phyloP scores from a whole-genome alignment of 2,888 invertebrate species.

The Cryptocheilus praepositus region DNA sequence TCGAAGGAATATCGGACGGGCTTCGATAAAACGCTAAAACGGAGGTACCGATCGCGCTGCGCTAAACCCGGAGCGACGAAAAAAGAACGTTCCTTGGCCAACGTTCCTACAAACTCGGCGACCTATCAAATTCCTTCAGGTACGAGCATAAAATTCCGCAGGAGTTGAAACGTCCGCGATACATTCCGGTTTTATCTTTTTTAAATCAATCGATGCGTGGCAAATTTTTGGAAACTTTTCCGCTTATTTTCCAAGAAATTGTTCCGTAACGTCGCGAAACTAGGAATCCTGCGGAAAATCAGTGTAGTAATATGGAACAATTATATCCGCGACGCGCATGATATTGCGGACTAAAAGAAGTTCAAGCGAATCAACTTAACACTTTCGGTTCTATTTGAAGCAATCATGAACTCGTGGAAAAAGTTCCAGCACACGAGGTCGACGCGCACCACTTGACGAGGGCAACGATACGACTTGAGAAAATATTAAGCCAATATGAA shows the following conservation, averaged over 20 bases:
- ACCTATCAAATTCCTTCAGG: conserved; percentile 48
- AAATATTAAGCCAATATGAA: conserved; percentile 52
- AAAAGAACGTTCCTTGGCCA: conserved; percentile 34
- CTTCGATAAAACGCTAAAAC: conserved; percentile 50
- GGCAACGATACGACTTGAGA: conserved; percentile 23
- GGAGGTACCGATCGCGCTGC: conserved; percentile 23
- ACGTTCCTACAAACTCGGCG: conserved; percentile 41
- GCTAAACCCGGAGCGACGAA: conserved; percentile 16
- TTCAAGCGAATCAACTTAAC: conserved; percentile 7
- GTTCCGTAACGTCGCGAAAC: no score
- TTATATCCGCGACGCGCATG: no score
- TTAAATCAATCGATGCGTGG: conserved; percentile 3
- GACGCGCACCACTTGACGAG: neutral
- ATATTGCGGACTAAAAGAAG: neutral
- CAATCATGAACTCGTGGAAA: neutral
- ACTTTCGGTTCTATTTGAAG: neutral
- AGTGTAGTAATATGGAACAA: no score
- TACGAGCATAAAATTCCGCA: conserved; percentile 46
- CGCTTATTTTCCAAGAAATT: no score
- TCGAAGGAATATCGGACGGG: conserved; percentile 49
- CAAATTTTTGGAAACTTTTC: neutral
- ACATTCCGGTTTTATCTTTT: neutral
- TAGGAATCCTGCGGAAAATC: no score
- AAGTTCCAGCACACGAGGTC: conserved; percentile 5
- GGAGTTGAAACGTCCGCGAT: conserved; percentile 28